Percentiles rank a stretch among this genome's conserved stretches.
These are phyloP conservation scores for Papilio aristodemus DNA, from an alignment of 1,140 invertebrate species.

Conservation along the genomic window DNA sequence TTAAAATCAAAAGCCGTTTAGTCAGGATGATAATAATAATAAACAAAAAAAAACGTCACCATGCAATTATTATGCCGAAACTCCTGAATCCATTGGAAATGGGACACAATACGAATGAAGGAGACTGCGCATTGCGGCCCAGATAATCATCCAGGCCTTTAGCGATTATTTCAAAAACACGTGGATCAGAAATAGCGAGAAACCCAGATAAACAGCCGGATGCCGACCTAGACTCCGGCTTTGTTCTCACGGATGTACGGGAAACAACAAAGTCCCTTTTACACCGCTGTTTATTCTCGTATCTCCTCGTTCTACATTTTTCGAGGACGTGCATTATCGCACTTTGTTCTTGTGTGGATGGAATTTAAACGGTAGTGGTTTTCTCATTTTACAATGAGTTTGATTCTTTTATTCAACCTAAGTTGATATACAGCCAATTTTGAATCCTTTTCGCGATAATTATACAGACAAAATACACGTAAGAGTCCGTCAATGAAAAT, in stretches of 20 bases:
- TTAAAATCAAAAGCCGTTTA: neutral
- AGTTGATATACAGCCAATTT: too few species aligned
- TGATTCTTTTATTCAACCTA: too few species aligned
- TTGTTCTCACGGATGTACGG: slow-evolving; percentile 26
- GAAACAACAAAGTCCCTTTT: slow-evolving; percentile 30
- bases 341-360: slow-evolving; percentile 12
- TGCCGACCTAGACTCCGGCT: slow-evolving; percentile 10
- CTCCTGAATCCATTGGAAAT: slow-evolving; percentile 3
- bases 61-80: neutral
- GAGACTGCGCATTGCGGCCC: slow-evolving; percentile 17
- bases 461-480: too few species aligned
- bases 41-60: neutral
- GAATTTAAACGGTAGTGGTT: neutral
- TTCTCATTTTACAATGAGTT: neutral
- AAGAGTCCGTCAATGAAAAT: too few species aligned
- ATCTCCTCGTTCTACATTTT: slow-evolving; percentile 13
- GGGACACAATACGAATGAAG: slow-evolving; percentile 6
- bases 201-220: slow-evolving; percentile 23
- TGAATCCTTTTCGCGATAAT: too few species aligned
- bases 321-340: slow-evolving; percentile 20
- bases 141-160: slow-evolving; percentile 30
- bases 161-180: slow-evolving; percentile 24
- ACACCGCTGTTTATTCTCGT: slow-evolving; percentile 7
- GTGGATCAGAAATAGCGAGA: slow-evolving; percentile 25
- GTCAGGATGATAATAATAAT: neutral